These are phyloP conservation scores for Panagrolaimus sp. DNA, from an alignment of 1,140 invertebrate species.

Conservation along the genomic window DNA sequence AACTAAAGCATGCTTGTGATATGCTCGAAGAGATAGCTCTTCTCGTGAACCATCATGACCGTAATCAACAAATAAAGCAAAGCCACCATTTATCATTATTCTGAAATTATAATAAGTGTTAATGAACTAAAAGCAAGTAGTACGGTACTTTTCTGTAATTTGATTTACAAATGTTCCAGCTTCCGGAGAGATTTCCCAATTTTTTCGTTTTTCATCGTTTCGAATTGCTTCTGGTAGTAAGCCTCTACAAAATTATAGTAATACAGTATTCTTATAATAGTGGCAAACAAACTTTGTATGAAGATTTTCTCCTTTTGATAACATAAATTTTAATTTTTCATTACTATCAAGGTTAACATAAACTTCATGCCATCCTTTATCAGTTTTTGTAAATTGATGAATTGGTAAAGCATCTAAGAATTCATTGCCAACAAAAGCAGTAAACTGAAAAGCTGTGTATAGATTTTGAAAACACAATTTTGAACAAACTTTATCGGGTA, in stretches of 20 bases:
- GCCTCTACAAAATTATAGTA: neutral
- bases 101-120: slow-evolving; percentile 45
- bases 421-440: slow-evolving; percentile 85
- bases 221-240: slow-evolving; percentile 41
- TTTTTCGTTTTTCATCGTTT: slow-evolving; percentile 55
- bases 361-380: slow-evolving; percentile 77
- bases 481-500: slow-evolving; percentile 64
- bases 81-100: slow-evolving; percentile 73
- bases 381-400: slow-evolving; percentile 78
- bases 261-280: no score
- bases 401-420: slow-evolving; percentile 97
- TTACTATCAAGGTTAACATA: slow-evolving; percentile 65
- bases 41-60: slow-evolving; percentile 79
- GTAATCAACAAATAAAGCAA: slow-evolving; percentile 83
- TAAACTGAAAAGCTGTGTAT: slow-evolving; percentile 63
- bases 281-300: slow-evolving; percentile 59
- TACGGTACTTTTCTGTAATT: slow-evolving; percentile 63
- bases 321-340: slow-evolving; percentile 68
- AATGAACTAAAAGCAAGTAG: no score
- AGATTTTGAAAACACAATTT: neutral
- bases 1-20: slow-evolving; percentile 74
- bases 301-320: slow-evolving; percentile 69
- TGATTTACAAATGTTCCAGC: slow-evolving; percentile 69
- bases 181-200: slow-evolving; percentile 78
- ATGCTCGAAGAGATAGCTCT: slow-evolving; percentile 72